phyloP scores from a whole-genome alignment of 2,888 invertebrate genomes.

The Morinoia aosen region DNA sequence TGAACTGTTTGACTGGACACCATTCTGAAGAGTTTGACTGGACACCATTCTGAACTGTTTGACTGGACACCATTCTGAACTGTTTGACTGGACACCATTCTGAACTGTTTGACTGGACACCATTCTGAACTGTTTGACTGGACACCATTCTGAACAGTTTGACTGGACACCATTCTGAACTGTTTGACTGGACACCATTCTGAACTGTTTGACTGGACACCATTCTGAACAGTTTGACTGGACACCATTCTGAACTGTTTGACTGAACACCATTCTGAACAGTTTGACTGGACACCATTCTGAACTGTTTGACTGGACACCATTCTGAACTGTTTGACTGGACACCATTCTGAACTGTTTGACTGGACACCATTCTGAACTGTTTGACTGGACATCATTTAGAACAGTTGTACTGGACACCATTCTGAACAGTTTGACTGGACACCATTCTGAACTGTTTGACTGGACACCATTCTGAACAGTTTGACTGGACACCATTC shows the following conservation, averaged over 20 bases:
- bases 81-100: not conserved
- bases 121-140: not conserved
- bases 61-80: not conserved
- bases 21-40: not conserved
- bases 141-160: not conserved
- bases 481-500: not conserved
- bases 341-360: not conserved
- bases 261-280: not conserved
- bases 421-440: not conserved
- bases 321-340: not conserved
- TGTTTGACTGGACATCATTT: not conserved
- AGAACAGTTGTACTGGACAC: no score
- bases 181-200: not conserved
- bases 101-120: not conserved
- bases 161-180: not conserved
- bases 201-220: not conserved
- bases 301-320: not conserved
- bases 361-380: not conserved
- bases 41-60: not conserved
- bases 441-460: not conserved
- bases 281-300: not conserved
- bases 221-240: not conserved
- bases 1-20: no score
- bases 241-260: not conserved
- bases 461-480: not conserved